These are phyloP conservation scores for Rhinoderma darwinii DNA, from an alignment of 2,113 vertebrate genomes.

Conservation along the genomic window DNA sequence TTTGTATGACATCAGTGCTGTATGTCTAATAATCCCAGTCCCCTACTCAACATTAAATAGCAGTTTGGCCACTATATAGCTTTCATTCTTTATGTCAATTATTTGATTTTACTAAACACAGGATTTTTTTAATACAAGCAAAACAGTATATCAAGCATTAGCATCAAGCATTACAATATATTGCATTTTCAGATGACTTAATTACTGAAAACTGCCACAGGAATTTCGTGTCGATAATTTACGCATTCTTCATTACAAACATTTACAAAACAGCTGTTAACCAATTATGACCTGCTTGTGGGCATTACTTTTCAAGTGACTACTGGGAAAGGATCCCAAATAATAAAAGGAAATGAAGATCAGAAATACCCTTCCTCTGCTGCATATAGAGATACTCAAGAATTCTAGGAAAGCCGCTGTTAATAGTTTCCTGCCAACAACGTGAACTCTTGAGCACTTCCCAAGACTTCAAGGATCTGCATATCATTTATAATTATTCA, in stretches of 20 bases:
- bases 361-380: conserved; percentile 52
- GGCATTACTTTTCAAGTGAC: conserved; percentile 23
- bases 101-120: too few relatives aligned
- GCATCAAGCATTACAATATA: neutral
- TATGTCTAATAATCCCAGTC: too few relatives aligned
- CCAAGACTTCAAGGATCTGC: conserved; percentile 5
- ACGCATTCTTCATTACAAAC: neutral
- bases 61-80: too few relatives aligned
- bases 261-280: conserved; percentile 21
- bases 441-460: conserved; percentile 39
- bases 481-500: conserved; percentile 51
- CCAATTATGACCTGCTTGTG: neutral
- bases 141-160: neutral
- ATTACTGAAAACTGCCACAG: neutral
- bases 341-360: conserved; percentile 58
- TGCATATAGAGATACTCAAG: conserved; percentile 55
- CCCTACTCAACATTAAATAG: too few relatives aligned
- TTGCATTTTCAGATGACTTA: neutral
- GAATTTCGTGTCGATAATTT: neutral
- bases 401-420: conserved; percentile 58
- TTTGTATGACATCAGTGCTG: too few relatives aligned
- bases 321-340: conserved; percentile 52
- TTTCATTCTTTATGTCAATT: too few relatives aligned
- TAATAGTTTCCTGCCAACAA: conserved; percentile 50
- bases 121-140: neutral